These are phyloP conservation scores for Cardinalis cardinalis DNA, from an alignment of 2,113 vertebrate genomes.

Conservation along the genomic window DNA sequence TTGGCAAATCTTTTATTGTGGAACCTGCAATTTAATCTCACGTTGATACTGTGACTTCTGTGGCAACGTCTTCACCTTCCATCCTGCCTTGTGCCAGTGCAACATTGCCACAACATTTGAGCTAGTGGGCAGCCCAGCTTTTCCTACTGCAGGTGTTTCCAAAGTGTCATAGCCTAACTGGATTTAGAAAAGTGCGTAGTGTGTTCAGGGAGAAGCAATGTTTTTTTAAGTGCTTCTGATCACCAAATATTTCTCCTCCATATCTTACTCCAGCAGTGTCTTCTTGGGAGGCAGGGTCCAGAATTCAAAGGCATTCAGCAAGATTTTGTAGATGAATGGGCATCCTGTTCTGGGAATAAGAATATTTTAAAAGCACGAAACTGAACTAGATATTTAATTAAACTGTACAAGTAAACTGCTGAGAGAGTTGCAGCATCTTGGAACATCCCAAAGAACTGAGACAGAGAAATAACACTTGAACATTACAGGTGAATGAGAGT, in stretches of 20 bases:
- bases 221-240: not conserved
- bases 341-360: not conserved
- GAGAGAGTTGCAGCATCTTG: not conserved
- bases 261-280: not conserved
- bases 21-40: not conserved
- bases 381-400: not conserved
- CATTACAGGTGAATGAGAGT: not conserved
- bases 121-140: not conserved
- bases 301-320: not conserved
- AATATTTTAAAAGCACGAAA: not conserved
- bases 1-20: not conserved
- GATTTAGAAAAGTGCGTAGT: not conserved
- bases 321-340: not conserved
- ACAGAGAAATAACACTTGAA: not conserved
- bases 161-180: not conserved
- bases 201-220: not conserved
- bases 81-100: not conserved
- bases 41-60: not conserved
- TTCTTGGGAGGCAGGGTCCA: not conserved
- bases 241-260: not conserved
- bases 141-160: not conserved
- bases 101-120: not conserved
- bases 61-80: not conserved
- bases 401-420: not conserved
- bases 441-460: not conserved